phyloP scores from a whole-genome alignment of 2,113 vertebrate species.

The Ploceus nigricollis region DNA sequence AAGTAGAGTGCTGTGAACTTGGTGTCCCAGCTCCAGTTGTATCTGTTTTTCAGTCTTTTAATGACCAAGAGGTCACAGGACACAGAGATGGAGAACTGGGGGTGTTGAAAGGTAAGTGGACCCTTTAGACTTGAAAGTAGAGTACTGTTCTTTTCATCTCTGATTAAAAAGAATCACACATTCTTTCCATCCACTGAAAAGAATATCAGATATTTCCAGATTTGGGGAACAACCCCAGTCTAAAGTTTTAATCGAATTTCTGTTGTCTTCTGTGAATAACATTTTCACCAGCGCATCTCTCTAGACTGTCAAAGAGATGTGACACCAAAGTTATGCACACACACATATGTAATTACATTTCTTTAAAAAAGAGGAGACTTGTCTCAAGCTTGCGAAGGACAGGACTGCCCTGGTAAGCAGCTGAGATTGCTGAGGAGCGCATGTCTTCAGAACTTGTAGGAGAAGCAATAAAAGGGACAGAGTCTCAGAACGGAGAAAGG shows the following conservation, averaged over 20 bases:
- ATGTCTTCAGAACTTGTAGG: background rate
- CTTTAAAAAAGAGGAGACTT: background rate
- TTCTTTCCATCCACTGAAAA: background rate
- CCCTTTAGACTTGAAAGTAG: background rate
- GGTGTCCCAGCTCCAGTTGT: background rate
- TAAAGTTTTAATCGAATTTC: background rate
- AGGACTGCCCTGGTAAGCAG: background rate
- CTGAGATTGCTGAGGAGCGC: background rate
- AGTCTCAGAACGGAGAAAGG: background rate
- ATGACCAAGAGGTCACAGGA: conserved; percentile 9
- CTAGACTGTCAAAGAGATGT: background rate
- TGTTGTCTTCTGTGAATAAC: background rate
- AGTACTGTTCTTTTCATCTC: background rate
- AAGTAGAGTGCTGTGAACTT: background rate
- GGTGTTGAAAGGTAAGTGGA: conserved; percentile 33
- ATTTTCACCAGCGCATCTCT: background rate
- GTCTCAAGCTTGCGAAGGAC: background rate
- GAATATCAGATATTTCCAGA: background rate
- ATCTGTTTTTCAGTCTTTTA: background rate
- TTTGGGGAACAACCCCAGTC: background rate
- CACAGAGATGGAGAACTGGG: background rate
- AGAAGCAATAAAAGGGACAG: background rate
- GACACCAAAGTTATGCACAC: background rate
- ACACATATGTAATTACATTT: background rate
- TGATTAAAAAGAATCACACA: background rate